Evolutionary conservation across 1,140 invertebrate genomes (phyloP), one percentile per base, ranked within the genome.

Genomic region (Gonioctena quinquepunctata): DNA sequence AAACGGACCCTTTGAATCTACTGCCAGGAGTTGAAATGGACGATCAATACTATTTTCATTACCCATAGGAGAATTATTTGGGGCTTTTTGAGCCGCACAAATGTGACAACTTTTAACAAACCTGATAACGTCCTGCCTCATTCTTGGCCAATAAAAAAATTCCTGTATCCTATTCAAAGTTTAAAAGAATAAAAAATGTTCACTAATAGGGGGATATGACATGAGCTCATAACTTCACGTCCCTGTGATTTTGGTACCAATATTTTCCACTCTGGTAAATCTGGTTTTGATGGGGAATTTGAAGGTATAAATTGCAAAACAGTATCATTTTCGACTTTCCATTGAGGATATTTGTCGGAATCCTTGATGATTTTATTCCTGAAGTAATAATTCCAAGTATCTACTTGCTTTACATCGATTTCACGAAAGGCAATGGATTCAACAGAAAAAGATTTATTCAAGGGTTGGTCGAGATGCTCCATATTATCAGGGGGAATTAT

Each of bases 31-130:
- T 3, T 42, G 1, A 8, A 60, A 73, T 13, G 68, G 71, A 70
- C 70, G 70, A 56, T 67, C 11, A 22, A 72, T 50, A 22, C 63
- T 62, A 48, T 72, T 74, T 18, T 72, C 63, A 22, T 27, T 60
- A 11, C 73, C 70, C 70, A 73, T 70, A 19, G 27, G 16, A 18
- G 59, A n/a, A 16, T 26, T 28, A 42, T 62, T 62, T 1, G n/a
- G 22, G 8, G 16, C 1, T 42, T 62, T 62, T n/a, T 26, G 16
- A 27, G 25, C 7, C 5, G 59, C 25, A 22, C 59, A 62, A 27
- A 62, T 21, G 6, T 18, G n/a, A 22, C 66, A 68, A 4, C 7
- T 8, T 27, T 23, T 22, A 59, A 59, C 19, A 48, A 42, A 68
- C 6, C 56, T 21, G 19, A 3, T 21, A 18, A 68, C 25, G 42